phyloP scores from a whole-genome alignment of 2,888 invertebrate genomes.

The Acanthosepion esculentum region DNA sequence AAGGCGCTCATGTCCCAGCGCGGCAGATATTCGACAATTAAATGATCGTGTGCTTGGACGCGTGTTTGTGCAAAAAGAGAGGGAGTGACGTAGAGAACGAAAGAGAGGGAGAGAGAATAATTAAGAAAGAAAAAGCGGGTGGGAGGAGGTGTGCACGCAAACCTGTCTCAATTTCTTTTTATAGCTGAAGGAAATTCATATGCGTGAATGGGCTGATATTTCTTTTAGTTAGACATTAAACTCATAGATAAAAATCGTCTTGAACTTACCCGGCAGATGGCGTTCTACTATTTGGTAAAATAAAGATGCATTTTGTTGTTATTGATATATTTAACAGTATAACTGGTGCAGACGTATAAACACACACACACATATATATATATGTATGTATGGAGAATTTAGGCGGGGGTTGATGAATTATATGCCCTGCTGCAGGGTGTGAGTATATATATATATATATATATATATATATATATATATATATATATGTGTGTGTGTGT shows the following conservation, averaged over 20 bases:
- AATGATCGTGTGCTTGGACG: not conserved
- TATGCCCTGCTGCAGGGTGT: not conserved
- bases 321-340: no score
- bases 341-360: no score
- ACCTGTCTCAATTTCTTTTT: not conserved
- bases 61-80: not conserved
- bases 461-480: no score
- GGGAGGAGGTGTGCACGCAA: not conserved
- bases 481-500: no score
- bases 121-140: not conserved
- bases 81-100: not conserved
- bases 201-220: not conserved
- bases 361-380: no score
- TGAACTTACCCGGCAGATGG: not conserved
- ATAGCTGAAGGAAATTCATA: not conserved
- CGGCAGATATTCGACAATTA: not conserved
- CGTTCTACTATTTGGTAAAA: not conserved
- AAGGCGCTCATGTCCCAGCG: not conserved
- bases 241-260: not conserved
- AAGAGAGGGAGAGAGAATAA: not conserved
- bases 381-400: no score
- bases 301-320: not conserved
- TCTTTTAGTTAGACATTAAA: not conserved
- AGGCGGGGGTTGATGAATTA: no score
- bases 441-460: not conserved